phyloP scores from a whole-genome alignment of 2,113 vertebrate genomes.

The Oophaga pumilio region DNA sequence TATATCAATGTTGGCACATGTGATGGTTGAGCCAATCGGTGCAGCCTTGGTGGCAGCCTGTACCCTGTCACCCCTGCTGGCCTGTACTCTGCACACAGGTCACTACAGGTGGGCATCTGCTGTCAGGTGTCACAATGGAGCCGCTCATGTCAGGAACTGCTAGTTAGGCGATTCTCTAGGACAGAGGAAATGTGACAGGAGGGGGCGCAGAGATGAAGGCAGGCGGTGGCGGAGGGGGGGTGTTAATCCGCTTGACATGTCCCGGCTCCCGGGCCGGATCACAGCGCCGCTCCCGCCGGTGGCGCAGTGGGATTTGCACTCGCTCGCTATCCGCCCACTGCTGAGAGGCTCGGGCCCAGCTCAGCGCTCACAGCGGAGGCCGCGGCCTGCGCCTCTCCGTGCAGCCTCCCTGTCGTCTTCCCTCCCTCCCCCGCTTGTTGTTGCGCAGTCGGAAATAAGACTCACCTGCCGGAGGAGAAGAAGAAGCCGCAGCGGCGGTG shows the following conservation, averaged over 20 bases:
- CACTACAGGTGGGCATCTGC: no score
- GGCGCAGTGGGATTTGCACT: slow-evolving; percentile 34
- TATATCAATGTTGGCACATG: no score
- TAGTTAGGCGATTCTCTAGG: no score
- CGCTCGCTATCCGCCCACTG: slow-evolving; percentile 29
- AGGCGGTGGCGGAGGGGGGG: not conserved
- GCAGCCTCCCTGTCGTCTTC: not conserved
- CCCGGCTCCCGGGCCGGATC: not conserved
- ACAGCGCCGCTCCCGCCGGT: slow-evolving; percentile 18
- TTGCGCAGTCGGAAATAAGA: slow-evolving; percentile 27
- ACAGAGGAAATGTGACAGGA: no score
- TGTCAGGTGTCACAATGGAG: no score
- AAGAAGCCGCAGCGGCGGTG: not conserved
- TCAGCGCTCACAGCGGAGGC: not conserved
- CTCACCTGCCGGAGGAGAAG: slow-evolving; percentile 27
- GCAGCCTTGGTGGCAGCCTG: no score
- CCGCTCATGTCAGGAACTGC: no score
- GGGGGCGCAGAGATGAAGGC: no score
- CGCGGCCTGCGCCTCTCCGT: slow-evolving; percentile 24
- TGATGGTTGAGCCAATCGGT: no score
- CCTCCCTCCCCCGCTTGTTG: not conserved
- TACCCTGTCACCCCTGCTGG: no score
- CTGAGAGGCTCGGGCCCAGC: slow-evolving; percentile 27
- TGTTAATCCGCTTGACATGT: not conserved
- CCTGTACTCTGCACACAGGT: no score